Evolutionary conservation across 1,140 invertebrate species (phyloP).

Genomic region (Cotesia vestalis): DNA sequence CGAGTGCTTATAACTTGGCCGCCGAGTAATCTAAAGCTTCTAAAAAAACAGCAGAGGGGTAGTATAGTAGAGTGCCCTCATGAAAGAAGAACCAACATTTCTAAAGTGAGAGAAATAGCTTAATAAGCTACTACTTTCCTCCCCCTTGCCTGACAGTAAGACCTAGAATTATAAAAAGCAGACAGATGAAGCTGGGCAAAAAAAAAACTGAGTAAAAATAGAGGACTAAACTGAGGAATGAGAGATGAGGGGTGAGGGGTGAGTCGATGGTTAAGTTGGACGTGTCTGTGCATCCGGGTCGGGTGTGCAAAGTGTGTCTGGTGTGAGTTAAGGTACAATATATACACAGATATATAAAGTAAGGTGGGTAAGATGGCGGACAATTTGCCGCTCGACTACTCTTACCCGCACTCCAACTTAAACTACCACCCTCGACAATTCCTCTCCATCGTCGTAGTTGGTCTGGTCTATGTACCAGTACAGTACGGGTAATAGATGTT

Average conservation of each 20-base stretch:
- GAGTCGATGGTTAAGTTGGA: slow-evolving; percentile 3
- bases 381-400: slow-evolving; percentile 68
- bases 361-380: slow-evolving; percentile 67
- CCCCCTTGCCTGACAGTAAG: no score
- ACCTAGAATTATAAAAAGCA: background rate
- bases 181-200: background rate
- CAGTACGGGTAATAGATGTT: slow-evolving; percentile 61
- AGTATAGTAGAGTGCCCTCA: slow-evolving; percentile 39
- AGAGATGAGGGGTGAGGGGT: background rate
- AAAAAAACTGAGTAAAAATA: background rate
- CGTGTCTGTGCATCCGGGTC: no score
- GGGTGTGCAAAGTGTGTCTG: slow-evolving; percentile 31
- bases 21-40: slow-evolving; percentile 63
- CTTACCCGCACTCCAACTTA: slow-evolving; percentile 53
- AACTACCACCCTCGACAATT: slow-evolving; percentile 54
- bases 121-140: no score
- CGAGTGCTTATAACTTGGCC: slow-evolving; percentile 65
- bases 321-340: slow-evolving; percentile 57
- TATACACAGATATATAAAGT: slow-evolving; percentile 29
- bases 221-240: background rate
- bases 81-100: slow-evolving; percentile 18
- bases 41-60: slow-evolving; percentile 47
- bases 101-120: slow-evolving; percentile 26
- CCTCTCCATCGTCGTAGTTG: slow-evolving; percentile 37
- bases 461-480: slow-evolving; percentile 52